Evolutionary conservation across 1,140 invertebrate genomes (phyloP), one percentile per base, ranked within the genome.

Genomic region (Wiebesia pumilae): DNA sequence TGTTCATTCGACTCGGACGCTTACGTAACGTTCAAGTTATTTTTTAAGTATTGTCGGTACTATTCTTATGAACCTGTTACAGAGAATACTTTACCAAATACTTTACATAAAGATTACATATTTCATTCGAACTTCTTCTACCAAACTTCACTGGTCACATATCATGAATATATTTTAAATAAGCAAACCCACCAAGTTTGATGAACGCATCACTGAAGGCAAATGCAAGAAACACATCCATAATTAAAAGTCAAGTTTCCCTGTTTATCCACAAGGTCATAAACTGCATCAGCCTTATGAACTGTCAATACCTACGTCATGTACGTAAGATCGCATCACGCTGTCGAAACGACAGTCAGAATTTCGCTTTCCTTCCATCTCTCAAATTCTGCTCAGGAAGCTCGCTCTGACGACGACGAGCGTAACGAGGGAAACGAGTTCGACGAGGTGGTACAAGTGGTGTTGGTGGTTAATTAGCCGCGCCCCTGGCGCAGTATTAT

Each of bases 341-440:
- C 69, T 33, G 33, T 73, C 3, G 4, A 27, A 24, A 40, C 65
- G 69, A 75, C 38, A 54, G 19, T n/a, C 0, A 47, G 38, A 51
- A 54, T 54, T 54, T 80, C 33, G 19, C 35, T 16, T 40, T 65
- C 21, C 16, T 65, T 24, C 47, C 16, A 30, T 54, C 51, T 83
- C 67, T 78, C 24, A 85, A 80, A 77, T 82, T 77, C 80, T 86
- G 85, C 85, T 86, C 85, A 65, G 85, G 71, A 86, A 81, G 80
- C 73, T 67, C 73, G 81, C n/a, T 40, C 33, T 40, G 51, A 40
- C 47, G 69, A 51, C 85, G 80, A 82, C 30, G 35, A 85, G 84
- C 65, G 43, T 24, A 12, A 80, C 77, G 84, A 85, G 65, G 77
- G 65, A 27, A 54, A 80, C 33, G 77, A 80, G 75, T 6, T n/a